phyloP scores from a whole-genome alignment of 2,797 vertebrate genomes.

The Periophthalmus magnuspinnatus region DNA sequence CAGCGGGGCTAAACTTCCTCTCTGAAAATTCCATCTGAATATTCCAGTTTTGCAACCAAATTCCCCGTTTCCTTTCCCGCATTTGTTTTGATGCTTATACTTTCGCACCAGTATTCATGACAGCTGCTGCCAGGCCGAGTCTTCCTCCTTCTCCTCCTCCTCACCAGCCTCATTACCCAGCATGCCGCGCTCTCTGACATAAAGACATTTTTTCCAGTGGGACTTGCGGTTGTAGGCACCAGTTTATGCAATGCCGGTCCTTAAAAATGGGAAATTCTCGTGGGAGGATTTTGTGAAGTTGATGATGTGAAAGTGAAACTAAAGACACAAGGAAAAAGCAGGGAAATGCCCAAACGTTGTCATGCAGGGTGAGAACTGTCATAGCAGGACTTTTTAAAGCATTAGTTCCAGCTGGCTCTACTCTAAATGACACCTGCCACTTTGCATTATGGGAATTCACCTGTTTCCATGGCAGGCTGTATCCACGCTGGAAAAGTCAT shows the following conservation, averaged over 20 bases:
- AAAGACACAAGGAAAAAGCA: neutral
- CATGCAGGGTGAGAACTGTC: slow-evolving; percentile 1
- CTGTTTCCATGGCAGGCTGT: neutral
- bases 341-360: neutral
- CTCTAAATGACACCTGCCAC: slow-evolving; percentile 16
- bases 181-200: slow-evolving; percentile 7
- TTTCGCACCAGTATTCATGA: slow-evolving; percentile 12
- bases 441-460: slow-evolving; percentile 6
- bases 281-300: slow-evolving; percentile 3
- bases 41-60: slow-evolving; percentile 2
- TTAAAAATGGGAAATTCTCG: neutral
- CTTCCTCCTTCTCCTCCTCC: slow-evolving; percentile 9
- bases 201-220: slow-evolving; percentile 11
- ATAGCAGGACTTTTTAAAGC: neutral
- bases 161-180: slow-evolving; percentile 13
- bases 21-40: slow-evolving; percentile 10
- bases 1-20: neutral
- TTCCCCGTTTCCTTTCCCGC: neutral
- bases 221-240: slow-evolving; percentile 1
- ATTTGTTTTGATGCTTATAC: slow-evolving; percentile 5
- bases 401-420: neutral
- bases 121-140: slow-evolving; percentile 17
- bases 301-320: slow-evolving; percentile 8
- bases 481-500: neutral
- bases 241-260: slow-evolving; percentile 5